phyloP scores from a whole-genome alignment of 2,113 vertebrate species.

The Hyaena hyaena region DNA sequence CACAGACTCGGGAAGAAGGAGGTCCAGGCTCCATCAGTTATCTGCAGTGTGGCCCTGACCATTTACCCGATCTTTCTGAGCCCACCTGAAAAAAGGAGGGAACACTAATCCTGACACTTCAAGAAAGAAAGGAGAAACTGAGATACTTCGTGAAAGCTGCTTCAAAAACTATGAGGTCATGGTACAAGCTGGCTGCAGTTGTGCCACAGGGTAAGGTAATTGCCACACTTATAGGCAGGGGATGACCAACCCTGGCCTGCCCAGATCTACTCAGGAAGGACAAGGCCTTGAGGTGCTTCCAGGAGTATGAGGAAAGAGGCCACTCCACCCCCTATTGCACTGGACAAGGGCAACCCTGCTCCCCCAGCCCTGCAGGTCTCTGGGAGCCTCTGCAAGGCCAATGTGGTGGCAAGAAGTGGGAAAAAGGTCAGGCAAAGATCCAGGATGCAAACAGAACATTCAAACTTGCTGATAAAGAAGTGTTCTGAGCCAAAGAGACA shows the following conservation, averaged over 20 bases:
- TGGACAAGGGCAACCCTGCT: neutral
- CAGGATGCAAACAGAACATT: conserved; percentile 7
- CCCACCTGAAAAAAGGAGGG: neutral
- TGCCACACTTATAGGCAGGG: neutral
- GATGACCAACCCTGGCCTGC: neutral
- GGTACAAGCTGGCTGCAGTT: neutral
- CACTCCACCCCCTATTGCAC: neutral
- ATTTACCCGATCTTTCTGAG: neutral
- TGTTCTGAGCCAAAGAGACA: neutral
- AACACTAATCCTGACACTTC: neutral
- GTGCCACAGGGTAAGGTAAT: neutral
- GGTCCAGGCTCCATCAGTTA: neutral
- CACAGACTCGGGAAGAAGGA: neutral
- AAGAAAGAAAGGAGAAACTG: conserved; percentile 6
- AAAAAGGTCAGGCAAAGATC: conserved; percentile 41
- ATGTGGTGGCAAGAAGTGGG: neutral
- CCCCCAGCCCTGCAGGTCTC: neutral
- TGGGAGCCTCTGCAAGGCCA: conserved; percentile 4
- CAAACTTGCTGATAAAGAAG: conserved; percentile 33
- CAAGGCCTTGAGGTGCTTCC: conserved; percentile 32
- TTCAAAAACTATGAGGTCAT: neutral
- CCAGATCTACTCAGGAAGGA: conserved; percentile 32
- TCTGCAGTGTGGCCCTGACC: neutral
- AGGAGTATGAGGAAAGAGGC: conserved; percentile 37
- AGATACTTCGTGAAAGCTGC: neutral